Percentiles rank a stretch among this genome's conserved stretches.
These are phyloP conservation scores for Lamellibrachia luymesi DNA, from an alignment of 1,140 invertebrate genomes.

Conservation along the genomic window DNA sequence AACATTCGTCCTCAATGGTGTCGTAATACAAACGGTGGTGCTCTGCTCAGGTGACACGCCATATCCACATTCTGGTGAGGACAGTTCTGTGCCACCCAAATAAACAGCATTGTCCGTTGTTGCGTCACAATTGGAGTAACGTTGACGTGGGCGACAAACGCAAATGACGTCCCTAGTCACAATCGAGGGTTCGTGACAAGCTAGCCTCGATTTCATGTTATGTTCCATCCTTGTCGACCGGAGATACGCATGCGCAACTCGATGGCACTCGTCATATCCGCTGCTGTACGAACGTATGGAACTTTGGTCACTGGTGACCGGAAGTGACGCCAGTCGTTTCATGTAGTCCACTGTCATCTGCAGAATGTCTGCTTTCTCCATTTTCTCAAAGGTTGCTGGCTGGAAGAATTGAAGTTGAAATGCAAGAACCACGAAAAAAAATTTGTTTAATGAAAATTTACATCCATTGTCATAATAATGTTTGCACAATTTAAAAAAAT, in stretches of 20 bases:
- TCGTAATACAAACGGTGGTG: neutral
- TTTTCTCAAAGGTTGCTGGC: neutral
- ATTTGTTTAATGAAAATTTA: neutral
- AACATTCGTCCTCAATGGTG: neutral
- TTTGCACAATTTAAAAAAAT: too few relatives aligned
- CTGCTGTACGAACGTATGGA: neutral
- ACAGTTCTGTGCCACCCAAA: neutral
- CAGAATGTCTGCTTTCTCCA: neutral
- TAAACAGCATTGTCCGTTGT: neutral
- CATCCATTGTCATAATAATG: neutral
- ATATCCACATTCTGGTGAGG: neutral
- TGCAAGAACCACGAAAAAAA: too few relatives aligned
- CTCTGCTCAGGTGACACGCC: neutral
- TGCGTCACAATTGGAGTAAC: neutral
- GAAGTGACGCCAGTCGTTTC: neutral
- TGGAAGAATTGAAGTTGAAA: neutral
- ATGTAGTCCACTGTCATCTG: neutral
- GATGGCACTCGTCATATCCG: neutral
- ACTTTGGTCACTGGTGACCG: neutral
- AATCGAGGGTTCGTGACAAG: neutral
- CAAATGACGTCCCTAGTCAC: neutral
- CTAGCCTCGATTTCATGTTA: neutral
- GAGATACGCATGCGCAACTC: neutral
- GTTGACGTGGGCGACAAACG: neutral
- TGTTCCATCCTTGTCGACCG: neutral